Conservation (phyloP, 1,140 invertebrate species). For the Bombus fervidus region DNA sequence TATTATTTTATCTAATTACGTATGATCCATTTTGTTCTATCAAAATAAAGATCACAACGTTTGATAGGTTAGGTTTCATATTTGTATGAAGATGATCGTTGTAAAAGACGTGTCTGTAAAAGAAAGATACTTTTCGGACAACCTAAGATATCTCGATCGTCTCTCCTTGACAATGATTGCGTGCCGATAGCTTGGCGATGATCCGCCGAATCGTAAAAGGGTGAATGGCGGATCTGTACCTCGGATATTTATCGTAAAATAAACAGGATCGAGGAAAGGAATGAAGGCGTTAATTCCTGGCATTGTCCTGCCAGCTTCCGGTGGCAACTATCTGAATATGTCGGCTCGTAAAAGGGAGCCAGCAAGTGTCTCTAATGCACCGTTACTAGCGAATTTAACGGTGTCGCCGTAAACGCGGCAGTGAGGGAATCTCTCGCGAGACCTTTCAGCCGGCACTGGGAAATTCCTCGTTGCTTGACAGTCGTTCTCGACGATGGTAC, state of each 20-base stretch:
- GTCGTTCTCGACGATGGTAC: conserved; percentile 1
- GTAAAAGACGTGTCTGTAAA: no score
- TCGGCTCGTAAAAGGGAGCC: conserved; percentile 62
- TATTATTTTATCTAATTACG: no score
- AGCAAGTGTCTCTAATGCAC: conserved; percentile 69
- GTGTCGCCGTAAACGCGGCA: conserved; percentile 57
- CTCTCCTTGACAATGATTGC: no score
- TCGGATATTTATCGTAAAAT: neutral
- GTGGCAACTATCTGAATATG: conserved; percentile 45
- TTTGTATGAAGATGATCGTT: no score
- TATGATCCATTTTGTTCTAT: no score
- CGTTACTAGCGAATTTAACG: conserved; percentile 68
- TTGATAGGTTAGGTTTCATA: no score
- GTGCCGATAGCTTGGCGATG: no score
- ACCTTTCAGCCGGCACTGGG: conserved; percentile 46
- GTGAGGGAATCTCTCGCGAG: conserved; percentile 49
- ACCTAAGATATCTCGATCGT: no score
- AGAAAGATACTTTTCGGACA: no score
- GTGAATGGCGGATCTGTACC: no score
- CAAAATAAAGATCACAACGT: no score
- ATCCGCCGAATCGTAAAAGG: neutral
- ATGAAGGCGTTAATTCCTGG: conserved; percentile 53
- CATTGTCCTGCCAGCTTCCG: conserved; percentile 48
- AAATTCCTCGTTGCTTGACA: conserved; percentile 52
- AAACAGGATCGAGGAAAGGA: neutral